Percentiles rank a stretch among this genome's conserved stretches.
These are phyloP conservation scores for Xanthostigma xanthostigma DNA, from an alignment of 2,888 invertebrate species.

Conservation along the genomic window DNA sequence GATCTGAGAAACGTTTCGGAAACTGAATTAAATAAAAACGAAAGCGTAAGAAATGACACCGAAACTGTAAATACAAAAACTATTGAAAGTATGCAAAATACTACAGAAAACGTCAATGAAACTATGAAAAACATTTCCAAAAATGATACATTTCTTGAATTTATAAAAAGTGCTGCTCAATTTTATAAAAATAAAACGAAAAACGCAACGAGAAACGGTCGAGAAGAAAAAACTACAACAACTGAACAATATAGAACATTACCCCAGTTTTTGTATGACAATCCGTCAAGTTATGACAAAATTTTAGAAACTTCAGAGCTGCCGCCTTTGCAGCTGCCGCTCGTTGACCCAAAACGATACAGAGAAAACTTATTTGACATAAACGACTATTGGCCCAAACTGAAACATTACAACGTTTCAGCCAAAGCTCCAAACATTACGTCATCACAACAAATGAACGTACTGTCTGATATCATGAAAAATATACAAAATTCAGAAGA, in stretches of 20 bases:
- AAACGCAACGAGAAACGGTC: too few species aligned
- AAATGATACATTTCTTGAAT: too few species aligned
- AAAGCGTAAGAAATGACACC: not conserved
- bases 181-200: too few species aligned
- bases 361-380: conserved; percentile 8
- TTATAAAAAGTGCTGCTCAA: too few species aligned
- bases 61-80: not conserved
- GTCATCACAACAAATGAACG: conserved; percentile 28
- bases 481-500: conserved; percentile 26
- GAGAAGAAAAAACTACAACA: too few species aligned
- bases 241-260: too few species aligned
- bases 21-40: not conserved
- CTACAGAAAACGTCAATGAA: not conserved
- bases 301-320: conserved; percentile 1
- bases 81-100: not conserved
- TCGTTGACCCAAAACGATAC: not conserved
- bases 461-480: conserved; percentile 34
- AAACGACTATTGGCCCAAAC: conserved; percentile 5
- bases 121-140: not conserved
- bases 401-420: not conserved
- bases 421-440: conserved; percentile 21
- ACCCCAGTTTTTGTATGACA: too few species aligned
- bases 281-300: too few species aligned
- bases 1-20: conserved; percentile 13
- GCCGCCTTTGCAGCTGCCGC: not conserved